Evolutionary conservation across 2,888 invertebrate genomes (phyloP), one percentile per base, ranked within the genome.

Genomic region (Leptarthrus brevirostris): DNA sequence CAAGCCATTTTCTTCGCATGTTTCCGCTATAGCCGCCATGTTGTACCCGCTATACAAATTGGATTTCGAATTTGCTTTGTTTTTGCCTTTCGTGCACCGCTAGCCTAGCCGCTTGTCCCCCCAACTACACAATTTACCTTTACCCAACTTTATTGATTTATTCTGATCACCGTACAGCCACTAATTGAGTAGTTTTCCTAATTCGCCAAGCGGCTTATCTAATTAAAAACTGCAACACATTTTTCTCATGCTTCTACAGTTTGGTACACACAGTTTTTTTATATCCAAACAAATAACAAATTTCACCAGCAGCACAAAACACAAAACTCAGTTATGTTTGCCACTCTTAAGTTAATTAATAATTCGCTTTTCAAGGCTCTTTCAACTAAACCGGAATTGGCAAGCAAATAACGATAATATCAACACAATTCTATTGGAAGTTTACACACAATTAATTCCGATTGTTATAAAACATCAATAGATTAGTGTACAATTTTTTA

Each of bases 31-130:
- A 20, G 49, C 30, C 58, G 72, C 72, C 72, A 72, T 72, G 30
- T 72, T 72, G 61, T 34, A 47, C 69, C 69, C 30, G 24, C 52
- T 49, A 54, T 6, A 49, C 47, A 58, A 72, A 72, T 72, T 72
- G 49, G 72, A 72, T 72, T 72, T 72, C n/a, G 47, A 34, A 47
- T 61, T 72, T 52, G 18, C 30, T 20, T 69, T 69, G 18, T 54
- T 22, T 10, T 24, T 24, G 12, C 14, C 26, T 26, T 6, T n/a
- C 5, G 16, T 52, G 8, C 52, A 22, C 52, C 52, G 18, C 52
- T 6, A 12, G 8, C 30, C 30, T 12, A 20, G 12, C 52, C 52
- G 20, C n/a, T n/a, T n/a, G n/a, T n/a, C n/a, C n/a, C n/a, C n/a
- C n/a, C n/a, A n/a, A n/a, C n/a, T n/a, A n/a, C n/a, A 12, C n/a